Evolutionary conservation across 2,113 vertebrate species (phyloP).

Genomic region (Labeo rohita): DNA sequence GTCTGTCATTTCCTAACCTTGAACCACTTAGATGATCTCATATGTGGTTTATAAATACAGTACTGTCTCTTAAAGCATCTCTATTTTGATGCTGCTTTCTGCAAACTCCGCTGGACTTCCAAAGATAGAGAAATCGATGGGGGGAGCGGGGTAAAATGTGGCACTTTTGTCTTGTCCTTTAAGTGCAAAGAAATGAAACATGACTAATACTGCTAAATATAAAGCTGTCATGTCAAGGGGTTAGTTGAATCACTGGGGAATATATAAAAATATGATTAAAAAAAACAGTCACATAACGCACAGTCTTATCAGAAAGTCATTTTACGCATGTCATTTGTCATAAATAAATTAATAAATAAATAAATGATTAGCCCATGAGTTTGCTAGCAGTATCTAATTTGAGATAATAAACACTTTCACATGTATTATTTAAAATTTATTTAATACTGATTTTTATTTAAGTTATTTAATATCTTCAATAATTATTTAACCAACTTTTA

Average conservation of each 20-base stretch:
- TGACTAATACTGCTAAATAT: neutral
- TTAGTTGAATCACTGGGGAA: neutral
- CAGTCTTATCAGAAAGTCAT: too few species aligned
- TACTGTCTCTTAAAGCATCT: neutral
- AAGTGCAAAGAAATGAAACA: neutral
- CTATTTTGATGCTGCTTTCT: neutral
- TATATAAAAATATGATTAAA: neutral
- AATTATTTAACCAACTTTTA: too few species aligned
- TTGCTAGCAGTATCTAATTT: too few species aligned
- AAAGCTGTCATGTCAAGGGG: neutral
- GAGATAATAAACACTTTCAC: too few species aligned
- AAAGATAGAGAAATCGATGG: neutral
- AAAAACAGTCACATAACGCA: neutral
- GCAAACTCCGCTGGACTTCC: conserved; percentile 5
- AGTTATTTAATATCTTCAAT: too few species aligned
- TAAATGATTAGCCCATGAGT: too few species aligned
- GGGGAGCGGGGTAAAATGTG: neutral
- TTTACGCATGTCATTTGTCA: too few species aligned
- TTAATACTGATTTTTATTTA: too few species aligned
- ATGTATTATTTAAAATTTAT: too few species aligned
- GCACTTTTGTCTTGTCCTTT: neutral
- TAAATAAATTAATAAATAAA: too few species aligned
- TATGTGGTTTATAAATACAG: conserved; percentile 20
- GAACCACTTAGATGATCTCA: conserved; percentile 1
- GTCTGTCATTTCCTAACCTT: conserved; percentile 7